Conservation (phyloP, 2,113 vertebrate species). For the Cettia cetti region DNA sequence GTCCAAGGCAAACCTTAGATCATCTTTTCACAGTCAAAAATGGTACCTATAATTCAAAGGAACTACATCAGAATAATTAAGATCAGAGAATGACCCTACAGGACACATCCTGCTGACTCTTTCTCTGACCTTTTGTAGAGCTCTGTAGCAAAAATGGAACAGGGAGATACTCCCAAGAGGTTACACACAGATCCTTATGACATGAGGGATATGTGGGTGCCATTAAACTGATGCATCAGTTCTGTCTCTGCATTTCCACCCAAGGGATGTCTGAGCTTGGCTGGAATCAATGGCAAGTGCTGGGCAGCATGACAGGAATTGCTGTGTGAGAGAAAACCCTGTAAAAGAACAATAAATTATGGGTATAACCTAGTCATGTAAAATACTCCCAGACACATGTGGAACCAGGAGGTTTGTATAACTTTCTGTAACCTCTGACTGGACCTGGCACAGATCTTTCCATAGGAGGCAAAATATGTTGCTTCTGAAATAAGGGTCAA, state of each 20-base stretch:
- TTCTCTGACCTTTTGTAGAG: neutral
- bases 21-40: neutral
- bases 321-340: neutral
- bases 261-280: neutral
- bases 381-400: neutral
- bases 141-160: neutral
- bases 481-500: neutral
- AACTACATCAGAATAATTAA: slow-evolving; percentile 26
- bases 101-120: neutral
- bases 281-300: neutral
- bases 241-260: neutral
- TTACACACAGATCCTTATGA: neutral
- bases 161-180: neutral
- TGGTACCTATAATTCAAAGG: neutral
- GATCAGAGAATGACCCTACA: neutral
- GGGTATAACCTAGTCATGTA: neutral
- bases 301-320: neutral
- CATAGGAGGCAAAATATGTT: neutral
- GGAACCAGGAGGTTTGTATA: neutral
- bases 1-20: neutral
- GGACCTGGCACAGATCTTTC: neutral
- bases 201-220: neutral
- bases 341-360: neutral
- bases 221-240: neutral
- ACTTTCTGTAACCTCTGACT: neutral